Base-by-base conservation (phyloP, 2,888 invertebrate genomes). In the Eledone cirrhosa region DNA sequence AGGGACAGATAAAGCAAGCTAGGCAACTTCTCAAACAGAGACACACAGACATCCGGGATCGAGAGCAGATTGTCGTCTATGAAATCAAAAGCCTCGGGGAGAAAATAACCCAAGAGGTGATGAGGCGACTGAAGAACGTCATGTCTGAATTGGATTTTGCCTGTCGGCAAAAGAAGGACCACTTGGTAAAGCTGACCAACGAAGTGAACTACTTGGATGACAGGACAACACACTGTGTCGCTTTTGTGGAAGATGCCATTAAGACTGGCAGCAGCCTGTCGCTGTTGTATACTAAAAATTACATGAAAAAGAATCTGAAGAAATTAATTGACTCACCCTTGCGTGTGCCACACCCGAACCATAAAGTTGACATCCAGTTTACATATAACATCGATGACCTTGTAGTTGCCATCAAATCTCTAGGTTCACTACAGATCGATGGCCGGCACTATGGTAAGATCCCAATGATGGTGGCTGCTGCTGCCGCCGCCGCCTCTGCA, bases 71-170 rank as follows among this genome's bases (percentile, higher is more conserved):
- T 86, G 93, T 97, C 76, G 94, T 95, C 81, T 94, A 95, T 89
- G 96, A 97, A 91, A 96, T 97, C 88, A 96, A 96, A 81, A 94
- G 94, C 90, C 94, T 95, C 91, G 95, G 96, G 83, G 94, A 96
- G 83, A 76, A 76, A 29, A 76, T 76, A n/a, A 76, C 76, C 48
- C 76, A 48, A 22, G 76, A 76, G 27, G 76, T 76, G 48, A 76
- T 76, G 76, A 41, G 76, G 41, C 80, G 87, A 31, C 85, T 84
- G 11, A 85, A 85, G 78, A 80, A 82, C 48, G 80, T 89, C 29
- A 76, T 88, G 19, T 80, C 82, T 27, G 87, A 89, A 78, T 92
- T 97, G 78, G 95, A 94, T 89, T 95, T 96, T 91, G 94, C 95
- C 3, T 94, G 94, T 85, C 94, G 94, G 86, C 93, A 93, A 77